These are phyloP conservation scores for Leptonema lineaticorne DNA, from an alignment of 1,140 invertebrate genomes.

Conservation along the genomic window DNA sequence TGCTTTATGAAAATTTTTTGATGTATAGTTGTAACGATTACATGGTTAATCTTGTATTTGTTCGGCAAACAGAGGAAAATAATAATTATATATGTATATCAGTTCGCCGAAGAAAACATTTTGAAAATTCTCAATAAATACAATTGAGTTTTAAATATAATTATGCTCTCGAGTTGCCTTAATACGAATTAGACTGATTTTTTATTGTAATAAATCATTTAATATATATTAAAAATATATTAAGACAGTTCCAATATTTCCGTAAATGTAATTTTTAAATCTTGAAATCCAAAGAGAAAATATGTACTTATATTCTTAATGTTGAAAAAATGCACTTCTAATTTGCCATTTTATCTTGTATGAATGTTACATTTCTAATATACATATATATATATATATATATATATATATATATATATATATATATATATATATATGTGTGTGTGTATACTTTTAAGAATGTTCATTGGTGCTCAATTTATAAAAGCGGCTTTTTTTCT, in stretches of 20 bases:
- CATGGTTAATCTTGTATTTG: slow-evolving; percentile 22
- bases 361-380: not conserved
- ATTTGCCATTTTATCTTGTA: slow-evolving; percentile 25
- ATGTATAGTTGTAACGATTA: slow-evolving; percentile 1
- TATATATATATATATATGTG: not conserved
- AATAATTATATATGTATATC: too few species aligned
- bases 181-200: slow-evolving; percentile 57
- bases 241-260: slow-evolving; percentile 38
- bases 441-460: not conserved
- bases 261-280: slow-evolving; percentile 30
- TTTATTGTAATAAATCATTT: slow-evolving; percentile 46
- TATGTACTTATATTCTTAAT: slow-evolving; percentile 40
- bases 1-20: not conserved
- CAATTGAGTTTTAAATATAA: slow-evolving; percentile 38
- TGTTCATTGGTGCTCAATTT: not conserved
- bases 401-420: not conserved
- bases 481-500: not conserved
- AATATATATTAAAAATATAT: slow-evolving; percentile 31
- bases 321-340: slow-evolving; percentile 25
- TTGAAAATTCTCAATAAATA: slow-evolving; percentile 20
- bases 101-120: slow-evolving; percentile 12
- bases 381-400: not conserved
- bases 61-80: slow-evolving; percentile 22
- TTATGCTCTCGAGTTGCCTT: slow-evolving; percentile 55
- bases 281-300: slow-evolving; percentile 40